phyloP scores from a whole-genome alignment of 2,797 vertebrate species.

The Scomberomorus guttatus region DNA sequence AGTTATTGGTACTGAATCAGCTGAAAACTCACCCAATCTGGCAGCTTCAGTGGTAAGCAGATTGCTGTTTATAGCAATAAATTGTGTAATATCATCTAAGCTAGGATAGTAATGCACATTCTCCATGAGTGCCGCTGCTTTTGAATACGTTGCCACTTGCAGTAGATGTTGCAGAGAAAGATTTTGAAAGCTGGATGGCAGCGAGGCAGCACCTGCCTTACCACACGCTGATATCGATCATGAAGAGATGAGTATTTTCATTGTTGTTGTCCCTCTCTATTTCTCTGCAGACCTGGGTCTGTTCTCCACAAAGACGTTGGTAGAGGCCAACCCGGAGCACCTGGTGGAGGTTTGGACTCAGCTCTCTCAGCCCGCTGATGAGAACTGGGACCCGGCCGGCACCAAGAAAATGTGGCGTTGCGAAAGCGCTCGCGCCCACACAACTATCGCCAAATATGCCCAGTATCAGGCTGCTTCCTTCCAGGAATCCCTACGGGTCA shows the following conservation, averaged over 20 bases:
- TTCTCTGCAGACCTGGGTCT: constrained; percentile 92
- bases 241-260: neutral
- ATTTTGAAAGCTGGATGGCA: too few species aligned
- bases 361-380: constrained; percentile 95
- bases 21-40: too few species aligned
- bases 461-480: constrained; percentile 99
- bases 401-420: constrained; percentile 98
- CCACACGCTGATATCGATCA: neutral
- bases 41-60: too few species aligned
- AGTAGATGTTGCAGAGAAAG: too few species aligned
- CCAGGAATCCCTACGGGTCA: constrained; percentile 97
- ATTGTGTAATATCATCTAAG: too few species aligned
- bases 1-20: too few species aligned
- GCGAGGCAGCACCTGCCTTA: too few species aligned
- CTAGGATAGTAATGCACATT: too few species aligned
- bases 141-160: too few species aligned
- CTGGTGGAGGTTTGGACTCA: constrained; percentile 98
- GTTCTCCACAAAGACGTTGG: constrained; percentile 99
- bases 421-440: constrained; percentile 95
- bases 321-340: constrained; percentile 98
- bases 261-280: neutral
- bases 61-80: too few species aligned
- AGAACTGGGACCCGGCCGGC: constrained; percentile 98
- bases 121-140: too few species aligned
- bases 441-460: constrained; percentile 99